Evolutionary conservation across 2,888 invertebrate genomes (phyloP).

Genomic region (Adineta ricciae): DNA sequence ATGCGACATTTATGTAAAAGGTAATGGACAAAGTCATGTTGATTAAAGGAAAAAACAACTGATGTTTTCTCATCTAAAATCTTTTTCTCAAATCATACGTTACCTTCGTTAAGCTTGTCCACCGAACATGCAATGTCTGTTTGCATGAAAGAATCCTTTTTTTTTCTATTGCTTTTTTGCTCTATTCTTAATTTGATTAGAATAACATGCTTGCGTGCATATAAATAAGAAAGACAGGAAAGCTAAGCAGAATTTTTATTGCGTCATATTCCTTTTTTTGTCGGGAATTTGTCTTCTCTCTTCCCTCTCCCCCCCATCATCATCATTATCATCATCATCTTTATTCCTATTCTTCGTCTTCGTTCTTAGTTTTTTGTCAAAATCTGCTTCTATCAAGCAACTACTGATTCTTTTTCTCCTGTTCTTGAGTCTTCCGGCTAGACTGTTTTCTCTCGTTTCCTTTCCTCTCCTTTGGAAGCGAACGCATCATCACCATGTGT

Average conservation of each 20-base stretch:
- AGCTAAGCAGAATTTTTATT: background rate
- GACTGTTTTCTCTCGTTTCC: background rate
- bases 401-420: background rate
- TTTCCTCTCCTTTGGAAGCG: background rate
- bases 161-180: background rate
- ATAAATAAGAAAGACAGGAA: background rate
- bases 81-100: no score
- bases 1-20: constrained; percentile 93
- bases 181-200: background rate
- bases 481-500: background rate
- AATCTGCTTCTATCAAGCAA: background rate
- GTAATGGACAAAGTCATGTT: constrained; percentile 52
- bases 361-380: background rate
- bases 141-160: background rate
- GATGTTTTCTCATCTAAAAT: background rate
- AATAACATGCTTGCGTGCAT: background rate
- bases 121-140: background rate
- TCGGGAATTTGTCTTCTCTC: background rate
- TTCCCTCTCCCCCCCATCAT: background rate
- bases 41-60: background rate
- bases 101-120: background rate
- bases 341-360: background rate
- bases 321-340: background rate
- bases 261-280: background rate
- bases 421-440: background rate